Percentiles rank a stretch among this genome's conserved stretches.
Evolutionary conservation across 2,797 vertebrate genomes (phyloP).

Genomic region (Prunella strophiata): DNA sequence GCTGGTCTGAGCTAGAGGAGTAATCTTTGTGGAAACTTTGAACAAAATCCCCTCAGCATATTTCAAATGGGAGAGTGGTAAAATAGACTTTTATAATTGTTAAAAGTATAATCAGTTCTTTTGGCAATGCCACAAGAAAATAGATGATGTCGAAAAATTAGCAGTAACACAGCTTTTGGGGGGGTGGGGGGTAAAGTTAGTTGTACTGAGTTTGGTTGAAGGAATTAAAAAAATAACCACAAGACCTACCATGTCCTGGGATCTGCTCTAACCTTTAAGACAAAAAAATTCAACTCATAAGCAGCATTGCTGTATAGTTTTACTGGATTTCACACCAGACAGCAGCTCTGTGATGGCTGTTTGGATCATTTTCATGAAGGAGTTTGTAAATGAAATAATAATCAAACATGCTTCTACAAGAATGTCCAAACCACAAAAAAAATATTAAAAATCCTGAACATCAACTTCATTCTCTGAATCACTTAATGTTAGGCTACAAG

Average conservation of each 20-base stretch:
- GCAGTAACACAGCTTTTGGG: background rate
- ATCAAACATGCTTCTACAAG: background rate
- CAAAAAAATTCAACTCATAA: background rate
- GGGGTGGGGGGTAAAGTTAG: fast-evolving
- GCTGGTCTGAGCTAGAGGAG: conserved; percentile 7
- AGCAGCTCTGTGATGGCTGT: background rate
- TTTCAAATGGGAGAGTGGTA: background rate
- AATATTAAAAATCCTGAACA: background rate
- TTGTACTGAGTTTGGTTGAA: background rate
- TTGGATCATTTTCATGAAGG: background rate
- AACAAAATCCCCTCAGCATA: background rate
- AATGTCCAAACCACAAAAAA: background rate
- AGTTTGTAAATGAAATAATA: conserved; percentile 3
- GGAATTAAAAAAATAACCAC: background rate
- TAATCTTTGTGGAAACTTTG: conserved; percentile 44
- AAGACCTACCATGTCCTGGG: background rate
- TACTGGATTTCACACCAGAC: background rate
- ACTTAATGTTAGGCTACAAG: background rate
- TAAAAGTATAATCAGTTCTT: conserved; percentile 1
- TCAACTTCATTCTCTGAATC: background rate
- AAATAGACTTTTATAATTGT: conserved; percentile 1
- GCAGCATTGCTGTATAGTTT: background rate
- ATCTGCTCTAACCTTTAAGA: background rate
- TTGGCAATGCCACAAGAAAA: background rate
- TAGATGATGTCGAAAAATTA: background rate